A percentile compares a stretch with the other conserved stretches of the same genome.
These are phyloP conservation scores for Hypolimnas misippus DNA, from an alignment of 2,888 invertebrate species.

Conservation along the genomic window DNA sequence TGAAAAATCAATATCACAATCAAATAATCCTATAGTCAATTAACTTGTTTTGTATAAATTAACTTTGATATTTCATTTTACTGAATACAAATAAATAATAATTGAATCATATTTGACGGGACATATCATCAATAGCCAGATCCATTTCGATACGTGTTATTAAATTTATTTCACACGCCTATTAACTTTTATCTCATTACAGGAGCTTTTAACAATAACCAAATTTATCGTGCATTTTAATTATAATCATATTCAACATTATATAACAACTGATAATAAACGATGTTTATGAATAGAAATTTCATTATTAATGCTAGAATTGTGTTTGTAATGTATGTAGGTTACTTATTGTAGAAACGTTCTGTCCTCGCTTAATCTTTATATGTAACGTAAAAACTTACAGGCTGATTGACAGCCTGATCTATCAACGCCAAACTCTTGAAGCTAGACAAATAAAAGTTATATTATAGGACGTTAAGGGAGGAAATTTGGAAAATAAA, in stretches of 20 bases:
- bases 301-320: neutral
- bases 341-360: too few relatives aligned
- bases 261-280: neutral
- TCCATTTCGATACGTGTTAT: neutral
- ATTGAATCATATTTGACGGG: constrained; percentile 2
- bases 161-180: constrained; percentile 3
- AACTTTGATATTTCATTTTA: neutral
- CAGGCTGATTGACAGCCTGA: too few relatives aligned
- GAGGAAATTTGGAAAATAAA: too few relatives aligned
- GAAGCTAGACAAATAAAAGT: too few relatives aligned
- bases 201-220: constrained; percentile 1
- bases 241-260: neutral
- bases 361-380: neutral
- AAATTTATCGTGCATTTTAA: neutral
- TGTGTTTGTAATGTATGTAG: too few relatives aligned
- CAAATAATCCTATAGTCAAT: neutral
- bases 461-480: too few relatives aligned
- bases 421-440: too few relatives aligned
- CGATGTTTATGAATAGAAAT: neutral
- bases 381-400: too few relatives aligned
- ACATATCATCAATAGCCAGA: neutral
- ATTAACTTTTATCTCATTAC: constrained; percentile 12
- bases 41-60: neutral
- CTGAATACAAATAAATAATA: constrained; percentile 4
- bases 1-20: neutral